phyloP scores from a whole-genome alignment of 2,797 vertebrate genomes.

The Coranthus polyacanthus region DNA sequence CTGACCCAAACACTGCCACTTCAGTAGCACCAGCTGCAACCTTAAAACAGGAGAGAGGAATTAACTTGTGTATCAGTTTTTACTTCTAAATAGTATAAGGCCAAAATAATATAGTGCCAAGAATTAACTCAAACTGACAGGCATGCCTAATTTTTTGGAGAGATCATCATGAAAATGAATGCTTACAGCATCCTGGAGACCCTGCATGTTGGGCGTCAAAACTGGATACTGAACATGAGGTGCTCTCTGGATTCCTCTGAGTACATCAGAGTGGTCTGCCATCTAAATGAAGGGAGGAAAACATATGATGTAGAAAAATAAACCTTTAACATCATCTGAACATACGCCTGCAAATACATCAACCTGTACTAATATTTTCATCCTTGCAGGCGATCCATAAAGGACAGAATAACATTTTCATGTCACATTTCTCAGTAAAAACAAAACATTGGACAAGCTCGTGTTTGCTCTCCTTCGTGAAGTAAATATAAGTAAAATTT shows the following conservation, averaged over 20 bases:
- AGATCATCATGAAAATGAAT: conserved; percentile 23
- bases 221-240: conserved; percentile 92
- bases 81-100: neutral
- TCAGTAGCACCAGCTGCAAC: conserved; percentile 93
- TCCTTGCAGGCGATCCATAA: conserved; percentile 13
- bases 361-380: conserved; percentile 48
- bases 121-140: conserved; percentile 41
- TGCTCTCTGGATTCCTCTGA: conserved; percentile 88
- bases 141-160: conserved; percentile 13
- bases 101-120: conserved; percentile 9
- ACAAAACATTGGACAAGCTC: conserved; percentile 25
- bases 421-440: conserved; percentile 25
- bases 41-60: conserved; percentile 80
- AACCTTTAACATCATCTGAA: conserved; percentile 35
- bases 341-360: conserved; percentile 38
- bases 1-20: conserved; percentile 95
- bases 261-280: conserved; percentile 95
- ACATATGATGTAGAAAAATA: conserved; percentile 62
- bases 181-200: conserved; percentile 94
- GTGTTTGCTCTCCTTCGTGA: conserved; percentile 21
- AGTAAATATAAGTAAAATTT: conserved; percentile 44
- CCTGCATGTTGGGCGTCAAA: conserved; percentile 93
- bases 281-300: conserved; percentile 85
- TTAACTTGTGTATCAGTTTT: conserved; percentile 44
- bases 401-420: conserved; percentile 25